phyloP scores from a whole-genome alignment of 2,797 vertebrate genomes.

The Paedocypris micromegethes region DNA sequence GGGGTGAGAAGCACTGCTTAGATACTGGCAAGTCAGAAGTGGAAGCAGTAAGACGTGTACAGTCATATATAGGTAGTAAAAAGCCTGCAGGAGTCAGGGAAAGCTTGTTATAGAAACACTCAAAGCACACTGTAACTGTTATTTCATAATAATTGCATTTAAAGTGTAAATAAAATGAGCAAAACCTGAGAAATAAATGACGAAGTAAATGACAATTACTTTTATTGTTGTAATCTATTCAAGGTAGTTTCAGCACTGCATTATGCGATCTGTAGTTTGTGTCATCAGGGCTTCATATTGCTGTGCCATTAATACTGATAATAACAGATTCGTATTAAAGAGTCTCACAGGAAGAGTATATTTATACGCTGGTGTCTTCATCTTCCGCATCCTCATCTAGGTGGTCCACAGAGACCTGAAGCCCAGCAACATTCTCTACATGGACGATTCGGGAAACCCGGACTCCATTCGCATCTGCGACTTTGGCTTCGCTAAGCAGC shows the following conservation, averaged over 20 bases:
- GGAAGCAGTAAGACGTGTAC: not conserved
- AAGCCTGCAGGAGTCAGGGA: too few species aligned
- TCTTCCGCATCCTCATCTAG: constrained; percentile 53
- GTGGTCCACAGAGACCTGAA: constrained; percentile 97
- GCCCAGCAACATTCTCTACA: constrained; percentile 97
- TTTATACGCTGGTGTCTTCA: not conserved
- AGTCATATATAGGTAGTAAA: not conserved
- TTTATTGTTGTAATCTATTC: too few species aligned
- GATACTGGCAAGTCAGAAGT: not conserved
- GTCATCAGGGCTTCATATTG: too few species aligned
- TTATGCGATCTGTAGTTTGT: too few species aligned
- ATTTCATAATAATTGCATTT: too few species aligned
- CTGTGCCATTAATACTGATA: too few species aligned
- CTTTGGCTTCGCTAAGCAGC: constrained; percentile 96
- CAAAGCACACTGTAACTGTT: too few species aligned
- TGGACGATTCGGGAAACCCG: constrained; percentile 90
- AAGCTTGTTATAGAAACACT: too few species aligned
- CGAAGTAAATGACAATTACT: too few species aligned
- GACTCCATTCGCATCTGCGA: constrained; percentile 97
- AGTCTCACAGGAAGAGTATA: not conserved
- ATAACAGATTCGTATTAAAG: not conserved
- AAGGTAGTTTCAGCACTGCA: too few species aligned
- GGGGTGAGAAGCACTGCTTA: constrained; percentile 71
- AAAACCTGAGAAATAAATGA: too few species aligned
- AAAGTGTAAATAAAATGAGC: too few species aligned